Percentiles rank a stretch among this genome's conserved stretches.
Evolutionary conservation across 2,888 invertebrate genomes (phyloP).

Genomic region (Crocallis elinguaria): DNA sequence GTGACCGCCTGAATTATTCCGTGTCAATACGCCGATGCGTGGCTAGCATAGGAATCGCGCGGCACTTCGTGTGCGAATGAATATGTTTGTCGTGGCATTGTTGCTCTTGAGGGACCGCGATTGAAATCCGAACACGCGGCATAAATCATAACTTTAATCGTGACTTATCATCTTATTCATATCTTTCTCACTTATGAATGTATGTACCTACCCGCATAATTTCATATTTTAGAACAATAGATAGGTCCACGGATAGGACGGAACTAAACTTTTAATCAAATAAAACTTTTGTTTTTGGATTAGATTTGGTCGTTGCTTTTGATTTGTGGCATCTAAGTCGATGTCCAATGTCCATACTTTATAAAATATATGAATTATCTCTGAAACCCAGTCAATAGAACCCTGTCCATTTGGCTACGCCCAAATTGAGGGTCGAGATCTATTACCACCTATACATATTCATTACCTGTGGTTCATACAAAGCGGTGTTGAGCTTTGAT

Average conservation of each 20-base stretch:
- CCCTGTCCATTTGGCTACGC: constrained; percentile 29
- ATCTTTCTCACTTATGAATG: not conserved
- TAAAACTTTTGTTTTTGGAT: constrained; percentile 6
- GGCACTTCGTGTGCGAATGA: constrained; percentile 68
- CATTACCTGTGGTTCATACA: constrained; percentile 51
- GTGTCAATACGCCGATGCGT: constrained; percentile 77
- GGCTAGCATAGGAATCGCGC: constrained; percentile 68
- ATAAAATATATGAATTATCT: constrained; percentile 45
- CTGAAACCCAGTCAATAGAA: constrained; percentile 36
- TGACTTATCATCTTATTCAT: constrained; percentile 42
- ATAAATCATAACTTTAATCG: constrained; percentile 55
- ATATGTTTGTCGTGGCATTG: constrained; percentile 74
- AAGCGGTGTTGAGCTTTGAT: constrained; percentile 51
- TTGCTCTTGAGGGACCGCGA: constrained; percentile 65
- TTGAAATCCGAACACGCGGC: constrained; percentile 66
- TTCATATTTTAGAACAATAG: too few species aligned
- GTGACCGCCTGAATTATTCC: constrained; percentile 71
- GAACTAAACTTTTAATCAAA: constrained; percentile 5
- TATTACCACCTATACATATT: constrained; percentile 60
- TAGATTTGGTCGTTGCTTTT: constrained; percentile 1
- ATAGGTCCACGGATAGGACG: not conserved
- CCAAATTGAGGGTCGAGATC: constrained; percentile 52
- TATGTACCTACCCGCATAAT: constrained; percentile 7
- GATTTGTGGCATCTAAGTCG: constrained; percentile 1
- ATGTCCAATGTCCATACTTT: constrained; percentile 26